Percentiles rank a stretch among this genome's conserved stretches.
phyloP scores from a whole-genome alignment of 2,113 vertebrate species.

The Struthidea cinerea region DNA sequence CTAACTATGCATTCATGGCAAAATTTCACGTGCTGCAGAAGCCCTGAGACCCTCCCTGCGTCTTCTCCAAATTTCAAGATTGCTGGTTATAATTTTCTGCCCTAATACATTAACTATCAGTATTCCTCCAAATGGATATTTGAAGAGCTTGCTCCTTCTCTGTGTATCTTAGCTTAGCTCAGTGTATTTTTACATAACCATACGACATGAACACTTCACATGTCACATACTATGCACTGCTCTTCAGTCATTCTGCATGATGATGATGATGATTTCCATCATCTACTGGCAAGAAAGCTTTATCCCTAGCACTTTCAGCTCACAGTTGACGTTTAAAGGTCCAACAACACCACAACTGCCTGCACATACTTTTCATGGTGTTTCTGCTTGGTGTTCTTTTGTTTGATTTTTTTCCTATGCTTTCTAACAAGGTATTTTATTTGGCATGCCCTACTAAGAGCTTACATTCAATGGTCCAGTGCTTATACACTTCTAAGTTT shows the following conservation, averaged over 20 bases:
- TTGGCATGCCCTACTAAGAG: not conserved
- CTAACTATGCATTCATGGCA: not conserved
- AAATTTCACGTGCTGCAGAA: not conserved
- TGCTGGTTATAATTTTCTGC: not conserved
- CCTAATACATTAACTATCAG: not conserved
- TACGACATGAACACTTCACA: not conserved
- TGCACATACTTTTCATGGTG: not conserved
- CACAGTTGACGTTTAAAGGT: accelerated
- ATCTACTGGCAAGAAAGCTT: not conserved
- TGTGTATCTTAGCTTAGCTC: not conserved
- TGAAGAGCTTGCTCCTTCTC: not conserved
- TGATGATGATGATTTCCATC: not conserved
- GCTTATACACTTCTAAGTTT: not conserved
- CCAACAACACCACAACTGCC: not conserved
- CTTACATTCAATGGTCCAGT: not conserved
- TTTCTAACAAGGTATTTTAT: not conserved
- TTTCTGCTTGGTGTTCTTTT: not conserved
- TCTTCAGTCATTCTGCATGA: not conserved
- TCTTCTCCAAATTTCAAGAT: not conserved
- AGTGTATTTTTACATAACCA: not conserved
- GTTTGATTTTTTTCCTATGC: not conserved
- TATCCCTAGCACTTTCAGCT: not conserved
- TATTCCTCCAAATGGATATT: not conserved
- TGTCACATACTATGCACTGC: not conserved
- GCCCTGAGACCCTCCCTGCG: not conserved